A percentile compares a stretch with the other conserved stretches of the same genome.
These are phyloP conservation scores for Darevskia nairensis DNA, from an alignment of 2,797 vertebrate genomes.

Conservation along the genomic window DNA sequence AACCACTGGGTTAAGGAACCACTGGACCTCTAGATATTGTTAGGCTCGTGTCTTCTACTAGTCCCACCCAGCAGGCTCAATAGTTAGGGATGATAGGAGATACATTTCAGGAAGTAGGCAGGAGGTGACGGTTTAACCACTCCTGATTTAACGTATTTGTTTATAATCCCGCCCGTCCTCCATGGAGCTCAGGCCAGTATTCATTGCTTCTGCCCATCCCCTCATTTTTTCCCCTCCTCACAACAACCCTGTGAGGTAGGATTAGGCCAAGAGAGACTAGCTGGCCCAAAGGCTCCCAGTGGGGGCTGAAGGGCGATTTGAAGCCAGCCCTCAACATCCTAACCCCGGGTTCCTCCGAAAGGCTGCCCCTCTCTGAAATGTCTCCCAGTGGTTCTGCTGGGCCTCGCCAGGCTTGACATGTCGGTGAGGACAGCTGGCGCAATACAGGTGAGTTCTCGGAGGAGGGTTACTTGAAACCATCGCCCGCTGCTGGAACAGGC, in stretches of 20 bases:
- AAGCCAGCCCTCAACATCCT: background rate
- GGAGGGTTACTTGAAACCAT: constrained; percentile 14
- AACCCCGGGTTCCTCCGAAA: background rate
- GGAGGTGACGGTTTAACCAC: too few species aligned
- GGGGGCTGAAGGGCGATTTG: background rate
- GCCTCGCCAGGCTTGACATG: background rate
- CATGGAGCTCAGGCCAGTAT: too few species aligned
- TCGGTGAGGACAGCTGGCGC: background rate
- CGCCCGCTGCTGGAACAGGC: background rate
- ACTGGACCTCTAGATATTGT: too few species aligned
- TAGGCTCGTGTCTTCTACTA: too few species aligned
- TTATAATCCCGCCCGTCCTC: background rate
- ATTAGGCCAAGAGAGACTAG: background rate
- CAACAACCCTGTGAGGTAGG: background rate
- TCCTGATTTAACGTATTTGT: too few species aligned
- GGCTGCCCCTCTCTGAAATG: background rate
- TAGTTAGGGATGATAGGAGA: too few species aligned
- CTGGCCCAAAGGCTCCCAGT: too few species aligned
- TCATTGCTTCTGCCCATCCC: background rate
- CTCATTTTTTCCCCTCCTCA: background rate
- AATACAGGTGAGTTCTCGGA: background rate
- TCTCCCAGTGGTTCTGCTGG: background rate
- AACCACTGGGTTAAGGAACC: too few species aligned
- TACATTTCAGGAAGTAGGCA: too few species aligned
- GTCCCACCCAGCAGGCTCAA: too few species aligned